phyloP scores from a whole-genome alignment of 2,888 invertebrate genomes.

The Cordilura impudica region DNA sequence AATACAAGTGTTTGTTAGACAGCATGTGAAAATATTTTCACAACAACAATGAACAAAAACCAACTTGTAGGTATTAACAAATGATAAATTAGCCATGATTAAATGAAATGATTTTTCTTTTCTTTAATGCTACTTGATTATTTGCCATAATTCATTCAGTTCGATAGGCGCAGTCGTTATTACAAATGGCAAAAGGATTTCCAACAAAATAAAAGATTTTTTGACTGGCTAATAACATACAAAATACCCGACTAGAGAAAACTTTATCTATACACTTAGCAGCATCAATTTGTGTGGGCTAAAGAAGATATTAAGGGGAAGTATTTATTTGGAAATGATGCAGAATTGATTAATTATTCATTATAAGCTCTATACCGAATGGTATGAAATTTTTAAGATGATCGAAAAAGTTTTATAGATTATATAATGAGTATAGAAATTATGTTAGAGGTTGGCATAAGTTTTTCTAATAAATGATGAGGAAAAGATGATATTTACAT shows the following conservation, averaged over 20 bases:
- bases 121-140: slow-evolving; percentile 23
- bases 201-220: slow-evolving; percentile 41
- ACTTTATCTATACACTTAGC: neutral
- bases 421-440: too few relatives aligned
- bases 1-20: slow-evolving; percentile 46
- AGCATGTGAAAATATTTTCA: slow-evolving; percentile 22
- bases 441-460: too few relatives aligned
- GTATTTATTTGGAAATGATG: slow-evolving; percentile 28
- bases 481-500: too few relatives aligned
- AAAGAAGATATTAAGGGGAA: neutral
- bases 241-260: neutral
- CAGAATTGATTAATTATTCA: slow-evolving; percentile 56
- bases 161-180: slow-evolving; percentile 38
- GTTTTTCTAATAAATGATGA: too few relatives aligned
- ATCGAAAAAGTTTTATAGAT: neutral
- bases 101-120: slow-evolving; percentile 52
- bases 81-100: slow-evolving; percentile 60
- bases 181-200: slow-evolving; percentile 32
- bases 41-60: neutral
- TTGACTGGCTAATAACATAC: slow-evolving; percentile 49
- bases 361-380: slow-evolving; percentile 40
- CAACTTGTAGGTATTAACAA: slow-evolving; percentile 43
- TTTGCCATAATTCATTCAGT: slow-evolving; percentile 56
- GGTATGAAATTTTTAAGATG: neutral
- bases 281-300: slow-evolving; percentile 7